Evolutionary conservation across 2,113 vertebrate species (phyloP).

Genomic region (Montifringilla adamsi): DNA sequence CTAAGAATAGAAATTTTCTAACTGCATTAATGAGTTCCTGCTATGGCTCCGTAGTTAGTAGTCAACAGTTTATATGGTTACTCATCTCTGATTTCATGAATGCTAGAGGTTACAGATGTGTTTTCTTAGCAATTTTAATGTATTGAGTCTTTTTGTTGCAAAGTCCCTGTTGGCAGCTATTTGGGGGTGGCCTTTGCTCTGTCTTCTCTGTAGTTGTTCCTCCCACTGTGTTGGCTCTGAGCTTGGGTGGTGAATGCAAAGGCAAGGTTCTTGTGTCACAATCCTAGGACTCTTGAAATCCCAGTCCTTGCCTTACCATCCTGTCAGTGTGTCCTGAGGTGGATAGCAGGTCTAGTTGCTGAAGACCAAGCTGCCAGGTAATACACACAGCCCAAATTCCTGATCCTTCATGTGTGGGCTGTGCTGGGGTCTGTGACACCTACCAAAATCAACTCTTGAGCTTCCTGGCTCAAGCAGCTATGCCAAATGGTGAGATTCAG

Average conservation of each 20-base stretch:
- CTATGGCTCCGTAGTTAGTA: neutral
- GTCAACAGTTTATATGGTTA: neutral
- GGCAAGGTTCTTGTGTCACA: neutral
- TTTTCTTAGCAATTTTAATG: neutral
- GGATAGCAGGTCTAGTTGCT: neutral
- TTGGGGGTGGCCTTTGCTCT: neutral
- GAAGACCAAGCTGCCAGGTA: neutral
- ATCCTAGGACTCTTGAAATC: neutral
- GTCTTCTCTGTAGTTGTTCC: neutral
- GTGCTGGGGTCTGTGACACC: neutral
- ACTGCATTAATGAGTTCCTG: neutral
- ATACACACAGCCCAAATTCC: neutral
- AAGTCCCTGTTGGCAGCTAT: neutral
- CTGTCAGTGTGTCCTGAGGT: neutral
- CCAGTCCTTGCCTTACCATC: neutral
- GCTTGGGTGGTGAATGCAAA: neutral
- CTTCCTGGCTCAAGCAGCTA: rapidly evolving
- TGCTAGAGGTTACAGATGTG: neutral
- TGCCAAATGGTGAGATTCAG: neutral
- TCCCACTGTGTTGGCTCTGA: neutral
- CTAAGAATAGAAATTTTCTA: slow-evolving; percentile 19
- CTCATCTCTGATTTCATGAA: neutral
- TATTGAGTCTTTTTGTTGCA: neutral
- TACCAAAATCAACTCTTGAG: neutral
- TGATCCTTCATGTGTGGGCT: rapidly evolving